phyloP scores from a whole-genome alignment of 2,113 vertebrate genomes.

The Egretta garzetta region DNA sequence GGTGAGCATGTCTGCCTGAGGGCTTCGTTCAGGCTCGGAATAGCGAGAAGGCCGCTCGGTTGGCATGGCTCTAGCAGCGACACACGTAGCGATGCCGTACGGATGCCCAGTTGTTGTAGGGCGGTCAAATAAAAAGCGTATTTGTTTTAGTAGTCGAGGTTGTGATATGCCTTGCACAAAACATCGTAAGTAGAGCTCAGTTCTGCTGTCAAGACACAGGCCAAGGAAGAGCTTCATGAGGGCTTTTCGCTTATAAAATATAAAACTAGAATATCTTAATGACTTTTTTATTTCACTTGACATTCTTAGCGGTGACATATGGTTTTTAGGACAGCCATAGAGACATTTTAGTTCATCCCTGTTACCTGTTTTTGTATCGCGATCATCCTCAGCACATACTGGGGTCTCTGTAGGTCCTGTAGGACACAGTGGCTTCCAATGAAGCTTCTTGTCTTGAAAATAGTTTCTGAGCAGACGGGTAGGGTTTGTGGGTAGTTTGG shows the following conservation, averaged over 20 bases:
- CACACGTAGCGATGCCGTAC: rapidly evolving
- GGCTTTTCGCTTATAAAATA: background rate
- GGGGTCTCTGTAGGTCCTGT: too few species aligned
- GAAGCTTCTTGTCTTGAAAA: background rate
- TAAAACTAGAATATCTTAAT: rapidly evolving
- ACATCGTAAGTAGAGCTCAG: background rate
- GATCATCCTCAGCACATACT: background rate
- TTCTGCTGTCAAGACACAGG: background rate
- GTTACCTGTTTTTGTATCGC: background rate
- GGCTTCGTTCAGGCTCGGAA: rapidly evolving
- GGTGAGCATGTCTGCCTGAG: background rate
- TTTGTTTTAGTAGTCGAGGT: background rate
- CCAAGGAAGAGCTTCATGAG: rapidly evolving
- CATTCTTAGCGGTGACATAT: background rate
- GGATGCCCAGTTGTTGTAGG: rapidly evolving
- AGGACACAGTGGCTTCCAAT: background rate
- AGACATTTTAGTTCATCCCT: background rate
- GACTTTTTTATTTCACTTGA: background rate
- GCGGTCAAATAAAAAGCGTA: rapidly evolving
- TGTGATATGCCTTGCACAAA: background rate
- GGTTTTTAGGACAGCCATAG: background rate
- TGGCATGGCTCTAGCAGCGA: background rate
- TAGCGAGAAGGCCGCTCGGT: rapidly evolving
- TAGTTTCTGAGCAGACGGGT: background rate
- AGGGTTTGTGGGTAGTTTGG: background rate